A percentile compares a stretch with the other conserved stretches of the same genome.
Evolutionary conservation across 1,140 invertebrate species (phyloP).

Genomic region (Colletes gigas): DNA sequence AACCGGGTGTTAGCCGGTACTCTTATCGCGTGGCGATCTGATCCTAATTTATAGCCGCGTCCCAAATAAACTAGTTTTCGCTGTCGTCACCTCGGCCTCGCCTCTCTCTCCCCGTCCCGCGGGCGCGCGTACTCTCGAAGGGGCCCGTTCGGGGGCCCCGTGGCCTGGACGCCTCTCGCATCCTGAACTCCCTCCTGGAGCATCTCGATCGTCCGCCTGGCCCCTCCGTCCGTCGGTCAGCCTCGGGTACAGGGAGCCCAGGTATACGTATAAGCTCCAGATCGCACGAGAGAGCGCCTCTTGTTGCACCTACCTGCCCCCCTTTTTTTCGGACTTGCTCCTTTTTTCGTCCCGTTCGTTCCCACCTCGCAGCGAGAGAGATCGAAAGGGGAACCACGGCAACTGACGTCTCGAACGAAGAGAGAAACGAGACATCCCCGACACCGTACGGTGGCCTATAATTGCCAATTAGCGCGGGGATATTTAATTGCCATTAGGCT

Average conservation of each 20-base stretch:
- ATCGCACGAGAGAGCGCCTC: conserved; percentile 49
- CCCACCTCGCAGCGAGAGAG: neutral
- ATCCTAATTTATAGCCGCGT: conserved; percentile 82
- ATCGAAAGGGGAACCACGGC: neutral
- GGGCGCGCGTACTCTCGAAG: neutral
- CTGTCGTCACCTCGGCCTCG: conserved; percentile 78
- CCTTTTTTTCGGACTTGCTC: conserved; percentile 33
- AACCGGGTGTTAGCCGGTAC: conserved; percentile 80
- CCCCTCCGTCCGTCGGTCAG: neutral
- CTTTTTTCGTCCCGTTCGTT: conserved; percentile 47
- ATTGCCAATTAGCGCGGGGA: conserved; percentile 81
- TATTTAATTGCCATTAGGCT: conserved; percentile 80
- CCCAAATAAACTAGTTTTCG: conserved; percentile 82
- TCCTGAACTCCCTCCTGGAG: conserved; percentile 25
- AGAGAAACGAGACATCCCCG: conserved; percentile 63
- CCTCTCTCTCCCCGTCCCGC: conserved; percentile 25
- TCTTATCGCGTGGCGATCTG: conserved; percentile 81
- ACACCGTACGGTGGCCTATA: conserved; percentile 71
- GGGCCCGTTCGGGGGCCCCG: conserved; percentile 39
- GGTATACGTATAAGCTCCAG: conserved; percentile 55
- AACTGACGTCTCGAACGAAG: neutral
- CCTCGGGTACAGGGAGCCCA: conserved; percentile 34
- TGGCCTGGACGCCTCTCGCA: conserved; percentile 49
- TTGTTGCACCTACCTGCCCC: conserved; percentile 57
- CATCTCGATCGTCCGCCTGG: conserved; percentile 25